Conservation (phyloP, 2,113 vertebrate genomes). For the Globicephala melas region DNA sequence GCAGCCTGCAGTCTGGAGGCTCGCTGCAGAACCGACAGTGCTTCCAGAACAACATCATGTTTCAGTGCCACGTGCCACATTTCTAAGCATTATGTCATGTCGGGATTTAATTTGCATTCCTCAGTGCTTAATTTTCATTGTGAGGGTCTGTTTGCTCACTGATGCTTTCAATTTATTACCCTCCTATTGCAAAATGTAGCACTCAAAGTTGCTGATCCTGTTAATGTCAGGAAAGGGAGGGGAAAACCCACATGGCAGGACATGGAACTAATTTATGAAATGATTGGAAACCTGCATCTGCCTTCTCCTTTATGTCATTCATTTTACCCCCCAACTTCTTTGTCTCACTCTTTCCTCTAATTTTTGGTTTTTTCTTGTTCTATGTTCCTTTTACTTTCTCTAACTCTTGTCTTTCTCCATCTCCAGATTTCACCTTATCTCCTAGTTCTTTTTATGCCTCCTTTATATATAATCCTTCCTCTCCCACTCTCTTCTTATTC, state of each 20-base stretch:
- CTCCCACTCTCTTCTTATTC: neutral
- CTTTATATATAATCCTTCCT: neutral
- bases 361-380: neutral
- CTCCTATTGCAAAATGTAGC: constrained; percentile 37
- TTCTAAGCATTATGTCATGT: constrained; percentile 52
- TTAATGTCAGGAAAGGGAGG: constrained; percentile 33
- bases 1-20: constrained; percentile 50
- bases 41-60: neutral
- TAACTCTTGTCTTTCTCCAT: neutral
- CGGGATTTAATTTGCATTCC: constrained; percentile 57
- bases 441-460: neutral
- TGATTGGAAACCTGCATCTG: neutral
- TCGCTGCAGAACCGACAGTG: neutral
- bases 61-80: constrained; percentile 42
- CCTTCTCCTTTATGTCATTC: neutral
- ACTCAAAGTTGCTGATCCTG: constrained; percentile 22
- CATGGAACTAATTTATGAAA: neutral
- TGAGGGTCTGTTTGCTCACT: constrained; percentile 37
- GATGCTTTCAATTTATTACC: constrained; percentile 58
- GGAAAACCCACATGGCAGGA: neutral
- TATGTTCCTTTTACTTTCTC: neutral
- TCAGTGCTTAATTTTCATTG: constrained; percentile 39
- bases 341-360: neutral
- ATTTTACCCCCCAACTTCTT: neutral
- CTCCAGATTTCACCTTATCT: neutral